Percentiles rank a stretch among this genome's conserved stretches.
These are phyloP conservation scores for Tenthredo livida DNA, from an alignment of 2,888 invertebrate genomes.

Conservation along the genomic window DNA sequence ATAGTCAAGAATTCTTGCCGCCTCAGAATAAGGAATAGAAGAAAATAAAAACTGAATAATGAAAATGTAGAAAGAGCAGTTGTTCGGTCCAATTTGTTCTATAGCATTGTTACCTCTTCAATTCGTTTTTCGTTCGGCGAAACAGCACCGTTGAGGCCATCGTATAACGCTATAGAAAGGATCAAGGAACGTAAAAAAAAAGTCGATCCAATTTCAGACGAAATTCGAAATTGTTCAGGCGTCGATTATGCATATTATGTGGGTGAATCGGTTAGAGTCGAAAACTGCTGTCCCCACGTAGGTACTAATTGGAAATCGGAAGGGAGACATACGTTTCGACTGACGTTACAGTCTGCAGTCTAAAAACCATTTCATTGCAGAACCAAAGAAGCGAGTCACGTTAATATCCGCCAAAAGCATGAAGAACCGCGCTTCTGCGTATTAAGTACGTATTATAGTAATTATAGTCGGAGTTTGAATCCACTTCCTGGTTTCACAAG, in stretches of 20 bases:
- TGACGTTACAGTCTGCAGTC: neutral
- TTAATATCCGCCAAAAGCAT: conserved; percentile 60
- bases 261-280: neutral
- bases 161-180: conserved; percentile 6
- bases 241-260: conserved; percentile 12
- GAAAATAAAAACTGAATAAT: neutral
- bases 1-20: neutral
- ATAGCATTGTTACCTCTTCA: conserved; percentile 1
- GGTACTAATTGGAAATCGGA: neutral
- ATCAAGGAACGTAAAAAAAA: conserved; percentile 21
- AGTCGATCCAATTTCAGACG: conserved; percentile 1
- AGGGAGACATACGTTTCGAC: neutral
- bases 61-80: neutral
- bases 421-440: neutral
- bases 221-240: neutral
- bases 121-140: conserved; percentile 28
- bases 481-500: neutral
- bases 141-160: conserved; percentile 36
- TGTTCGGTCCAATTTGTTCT: neutral
- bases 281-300: neutral
- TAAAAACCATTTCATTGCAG: conserved; percentile 1
- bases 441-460: neutral
- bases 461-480: neutral
- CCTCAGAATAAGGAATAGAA: neutral
- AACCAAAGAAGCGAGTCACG: conserved; percentile 66